phyloP scores from a whole-genome alignment of 2,888 invertebrate species.

The Pycnomerus fuliginosus region DNA sequence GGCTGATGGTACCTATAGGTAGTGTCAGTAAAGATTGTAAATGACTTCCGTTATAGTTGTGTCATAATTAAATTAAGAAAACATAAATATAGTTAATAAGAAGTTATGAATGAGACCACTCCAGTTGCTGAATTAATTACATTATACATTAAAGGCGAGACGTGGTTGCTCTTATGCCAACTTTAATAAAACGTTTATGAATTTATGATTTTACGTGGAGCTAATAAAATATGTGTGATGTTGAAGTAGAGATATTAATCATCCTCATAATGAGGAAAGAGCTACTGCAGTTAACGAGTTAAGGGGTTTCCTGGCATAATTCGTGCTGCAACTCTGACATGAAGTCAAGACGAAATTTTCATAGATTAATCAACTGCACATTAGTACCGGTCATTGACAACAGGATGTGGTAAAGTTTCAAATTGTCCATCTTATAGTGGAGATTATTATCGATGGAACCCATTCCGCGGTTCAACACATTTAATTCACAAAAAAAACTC shows the following conservation, averaged over 20 bases:
- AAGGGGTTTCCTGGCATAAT: slow-evolving; percentile 12
- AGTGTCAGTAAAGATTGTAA: no score
- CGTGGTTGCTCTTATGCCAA: slow-evolving; percentile 5
- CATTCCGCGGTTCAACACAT: slow-evolving; percentile 12
- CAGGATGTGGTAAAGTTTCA: slow-evolving; percentile 21
- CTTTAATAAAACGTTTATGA: slow-evolving; percentile 18
- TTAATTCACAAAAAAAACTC: slow-evolving; percentile 15
- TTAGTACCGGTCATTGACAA: slow-evolving; percentile 12
- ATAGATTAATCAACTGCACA: slow-evolving; percentile 4
- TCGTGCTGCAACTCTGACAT: slow-evolving; percentile 4
- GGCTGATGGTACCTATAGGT: no score
- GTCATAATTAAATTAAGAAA: slow-evolving; percentile 3
- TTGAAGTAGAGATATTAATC: slow-evolving; percentile 19
- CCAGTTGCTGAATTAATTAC: slow-evolving; percentile 12
- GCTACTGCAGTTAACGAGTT: slow-evolving; percentile 17
- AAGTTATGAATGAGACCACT: background rate
- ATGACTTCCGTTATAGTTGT: no score
- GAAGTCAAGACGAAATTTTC: slow-evolving; percentile 10
- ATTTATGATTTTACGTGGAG: slow-evolving; percentile 20
- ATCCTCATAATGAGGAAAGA: slow-evolving; percentile 18
- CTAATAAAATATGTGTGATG: slow-evolving; percentile 13
- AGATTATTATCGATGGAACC: slow-evolving; percentile 5
- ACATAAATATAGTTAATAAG: slow-evolving; percentile 1
- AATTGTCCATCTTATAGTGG: slow-evolving; percentile 8
- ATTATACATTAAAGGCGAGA: slow-evolving; percentile 7